These are phyloP conservation scores for Nesoenas mayeri DNA, from an alignment of 2,113 vertebrate species.

Conservation along the genomic window DNA sequence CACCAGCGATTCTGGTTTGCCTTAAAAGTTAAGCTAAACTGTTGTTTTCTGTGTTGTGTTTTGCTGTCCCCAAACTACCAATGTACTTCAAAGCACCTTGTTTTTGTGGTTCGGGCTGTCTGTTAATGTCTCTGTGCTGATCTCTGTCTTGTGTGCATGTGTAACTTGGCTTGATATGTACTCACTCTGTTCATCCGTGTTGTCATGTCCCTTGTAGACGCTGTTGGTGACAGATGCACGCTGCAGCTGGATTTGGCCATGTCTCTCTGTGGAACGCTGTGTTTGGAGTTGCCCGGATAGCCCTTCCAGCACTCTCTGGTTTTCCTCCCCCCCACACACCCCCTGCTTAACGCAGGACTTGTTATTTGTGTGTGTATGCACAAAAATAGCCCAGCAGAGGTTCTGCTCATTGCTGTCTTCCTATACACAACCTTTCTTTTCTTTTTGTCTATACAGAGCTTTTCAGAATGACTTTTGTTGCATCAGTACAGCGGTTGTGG, in stretches of 20 bases:
- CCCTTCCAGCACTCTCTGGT: neutral
- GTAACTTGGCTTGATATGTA: neutral
- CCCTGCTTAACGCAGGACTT: neutral
- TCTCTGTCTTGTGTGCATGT: neutral
- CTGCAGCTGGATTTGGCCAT: neutral
- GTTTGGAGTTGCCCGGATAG: neutral
- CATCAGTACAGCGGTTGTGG: neutral
- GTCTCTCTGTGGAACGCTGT: neutral
- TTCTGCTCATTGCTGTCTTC: neutral
- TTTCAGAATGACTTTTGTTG: neutral
- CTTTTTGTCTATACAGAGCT: neutral
- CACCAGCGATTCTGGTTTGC: neutral
- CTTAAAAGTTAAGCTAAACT: neutral
- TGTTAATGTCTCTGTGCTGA: neutral
- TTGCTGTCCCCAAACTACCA: neutral
- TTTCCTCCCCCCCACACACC: rapidly evolving
- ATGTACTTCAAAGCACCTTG: neutral
- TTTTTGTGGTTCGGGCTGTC: neutral
- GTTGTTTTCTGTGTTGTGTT: neutral
- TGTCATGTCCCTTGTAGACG: neutral
- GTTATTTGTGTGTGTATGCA: neutral
- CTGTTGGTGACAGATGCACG: neutral
- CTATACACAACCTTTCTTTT: neutral
- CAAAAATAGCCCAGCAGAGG: slow-evolving; percentile 6
- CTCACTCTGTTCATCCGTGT: neutral